Evolutionary conservation across 1,140 invertebrate genomes (phyloP), one percentile per base, ranked within the genome.

Genomic region (Atopsyche davidsoni): DNA sequence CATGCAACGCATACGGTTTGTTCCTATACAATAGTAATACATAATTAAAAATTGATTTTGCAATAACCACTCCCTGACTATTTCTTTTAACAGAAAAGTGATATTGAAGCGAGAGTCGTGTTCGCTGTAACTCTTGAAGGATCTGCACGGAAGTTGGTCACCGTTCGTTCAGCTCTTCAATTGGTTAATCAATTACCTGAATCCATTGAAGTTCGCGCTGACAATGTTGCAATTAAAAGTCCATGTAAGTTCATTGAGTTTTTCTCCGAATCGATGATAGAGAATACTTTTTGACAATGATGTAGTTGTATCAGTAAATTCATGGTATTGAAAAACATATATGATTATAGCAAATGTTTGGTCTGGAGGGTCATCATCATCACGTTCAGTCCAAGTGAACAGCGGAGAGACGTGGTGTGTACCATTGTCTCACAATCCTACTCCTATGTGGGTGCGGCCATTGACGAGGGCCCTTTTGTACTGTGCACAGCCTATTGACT

Each of bases 61-160:
- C 7, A 36, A 36, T 7, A 36, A 36, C 7, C 11, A 11, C n/a
- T n/a, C n/a, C n/a, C n/a, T n/a, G n/a, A n/a, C 22, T 69, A 71
- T 21, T 31, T 34, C 45, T 21, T 17, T 32, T 58, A 56, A 21
- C 59, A 72, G 70, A 67, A 67, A 56, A 62, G 62, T 0, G 68
- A 68, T 0, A 55, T 59, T 1, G 79, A 80, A 58, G 83, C 85
- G 0, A 75, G 89, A 53, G 73, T 95, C 14, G 88, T 95, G 6
- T 86, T 95, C 64, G 87, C 89, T 58, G 88, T 98, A 1, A 82
- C 85, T 2, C 72, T 97, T 45, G 91, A 95, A 67, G 92, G 92
- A 1, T 93, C 89, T 24, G 94, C 95, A 0, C 80, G 89, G 51
- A 98, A 98, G 70, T 72, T 97, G 46, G 87, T 98, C n/a, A 92